Conservation (phyloP, 92 coral and sea anemone genomes). For the Actinostola sp. region DNA sequence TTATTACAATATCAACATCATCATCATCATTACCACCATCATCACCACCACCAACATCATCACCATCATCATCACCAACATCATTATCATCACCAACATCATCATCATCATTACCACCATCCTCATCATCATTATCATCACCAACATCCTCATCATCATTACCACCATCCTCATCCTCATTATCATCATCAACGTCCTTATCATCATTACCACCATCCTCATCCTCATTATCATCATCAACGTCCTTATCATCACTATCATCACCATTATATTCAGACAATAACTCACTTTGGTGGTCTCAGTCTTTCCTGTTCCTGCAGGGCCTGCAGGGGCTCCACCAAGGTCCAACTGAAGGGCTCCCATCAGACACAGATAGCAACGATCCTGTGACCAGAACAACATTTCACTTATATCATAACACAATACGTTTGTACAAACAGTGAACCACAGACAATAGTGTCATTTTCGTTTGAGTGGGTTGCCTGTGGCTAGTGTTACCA, state of each 20-base stretch:
- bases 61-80: neutral
- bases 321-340: conserved; percentile 99
- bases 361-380: conserved; percentile 97
- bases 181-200: neutral
- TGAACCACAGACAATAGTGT: too few relatives aligned
- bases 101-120: neutral
- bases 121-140: neutral
- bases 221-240: neutral
- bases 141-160: neutral
- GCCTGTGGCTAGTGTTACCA: too few relatives aligned
- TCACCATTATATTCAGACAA: neutral
- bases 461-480: too few relatives aligned
- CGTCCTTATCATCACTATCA: neutral
- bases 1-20: neutral
- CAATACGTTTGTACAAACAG: too few relatives aligned
- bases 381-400: conserved; percentile 67
- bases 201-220: neutral
- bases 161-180: too few relatives aligned
- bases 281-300: conserved; percentile 92
- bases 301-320: conserved; percentile 99
- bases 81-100: neutral
- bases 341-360: conserved; percentile 97
- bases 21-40: neutral
- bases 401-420: neutral
- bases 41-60: neutral